Percentiles rank a stretch among this genome's conserved stretches.
Evolutionary conservation across 2,797 vertebrate species (phyloP).

Genomic region (Acipenser transmontanus): DNA sequence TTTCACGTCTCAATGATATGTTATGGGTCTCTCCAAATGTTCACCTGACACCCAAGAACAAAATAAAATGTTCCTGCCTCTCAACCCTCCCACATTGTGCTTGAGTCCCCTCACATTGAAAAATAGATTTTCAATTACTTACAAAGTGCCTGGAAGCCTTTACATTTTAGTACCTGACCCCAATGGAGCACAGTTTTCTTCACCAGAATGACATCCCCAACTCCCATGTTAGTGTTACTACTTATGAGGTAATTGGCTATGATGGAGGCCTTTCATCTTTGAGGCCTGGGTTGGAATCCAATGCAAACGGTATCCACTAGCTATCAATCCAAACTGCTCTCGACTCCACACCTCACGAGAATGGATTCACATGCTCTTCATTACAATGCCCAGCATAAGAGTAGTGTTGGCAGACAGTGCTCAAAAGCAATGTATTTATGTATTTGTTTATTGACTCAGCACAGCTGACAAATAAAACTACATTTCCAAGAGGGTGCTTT

Average conservation of each 20-base stretch:
- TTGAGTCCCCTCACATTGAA: slow-evolving; percentile 56
- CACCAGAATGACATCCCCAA: slow-evolving; percentile 37
- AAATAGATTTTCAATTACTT: slow-evolving; percentile 75
- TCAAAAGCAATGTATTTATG: too few relatives aligned
- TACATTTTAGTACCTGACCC: slow-evolving; percentile 67
- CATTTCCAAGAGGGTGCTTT: too few relatives aligned
- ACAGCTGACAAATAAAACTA: too few relatives aligned
- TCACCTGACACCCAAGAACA: slow-evolving; percentile 10
- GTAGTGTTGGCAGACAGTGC: neutral
- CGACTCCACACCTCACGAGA: neutral
- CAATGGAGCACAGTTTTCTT: slow-evolving; percentile 39
- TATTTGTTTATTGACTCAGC: too few relatives aligned
- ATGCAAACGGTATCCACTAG: slow-evolving; percentile 11
- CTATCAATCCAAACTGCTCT: neutral
- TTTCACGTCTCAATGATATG: neutral
- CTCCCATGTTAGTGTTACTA: slow-evolving; percentile 19
- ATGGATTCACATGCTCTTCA: neutral
- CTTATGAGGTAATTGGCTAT: slow-evolving; percentile 28
- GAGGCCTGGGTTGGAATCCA: slow-evolving; percentile 16
- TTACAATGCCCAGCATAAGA: neutral
- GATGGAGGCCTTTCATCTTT: slow-evolving; percentile 26
- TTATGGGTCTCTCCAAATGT: neutral
- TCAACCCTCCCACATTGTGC: slow-evolving; percentile 18
- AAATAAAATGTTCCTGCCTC: slow-evolving; percentile 28
- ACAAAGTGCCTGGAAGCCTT: slow-evolving; percentile 68